These are phyloP conservation scores for Aeoliscus strigatus DNA, from an alignment of 2,797 vertebrate species.

Conservation along the genomic window DNA sequence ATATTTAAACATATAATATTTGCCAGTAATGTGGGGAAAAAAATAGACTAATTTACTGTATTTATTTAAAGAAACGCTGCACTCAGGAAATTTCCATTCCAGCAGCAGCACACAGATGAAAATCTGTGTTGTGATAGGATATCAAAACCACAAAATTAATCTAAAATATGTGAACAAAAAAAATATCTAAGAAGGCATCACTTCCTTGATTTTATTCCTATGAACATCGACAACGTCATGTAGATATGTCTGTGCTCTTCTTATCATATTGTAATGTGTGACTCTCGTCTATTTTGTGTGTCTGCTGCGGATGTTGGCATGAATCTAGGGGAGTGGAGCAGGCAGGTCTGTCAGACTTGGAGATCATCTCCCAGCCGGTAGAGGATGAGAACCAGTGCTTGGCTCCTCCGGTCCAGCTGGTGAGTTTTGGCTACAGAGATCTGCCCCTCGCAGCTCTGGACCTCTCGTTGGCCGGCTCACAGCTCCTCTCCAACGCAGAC, in stretches of 20 bases:
- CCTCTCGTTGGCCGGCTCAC: conserved; percentile 85
- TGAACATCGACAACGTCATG: background rate
- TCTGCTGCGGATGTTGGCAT: conserved; percentile 26
- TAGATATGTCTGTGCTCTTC: background rate
- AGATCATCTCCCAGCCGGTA: conserved; percentile 88
- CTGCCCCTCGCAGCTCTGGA: conserved; percentile 84
- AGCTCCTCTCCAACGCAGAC: conserved; percentile 86
- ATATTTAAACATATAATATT: too few relatives aligned
- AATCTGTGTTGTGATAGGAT: too few relatives aligned
- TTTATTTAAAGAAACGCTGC: too few relatives aligned
- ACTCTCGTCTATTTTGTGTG: conserved; percentile 21
- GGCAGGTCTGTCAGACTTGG: conserved; percentile 82
- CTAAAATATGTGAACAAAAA: too few relatives aligned
- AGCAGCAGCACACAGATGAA: too few relatives aligned
- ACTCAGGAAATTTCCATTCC: too few relatives aligned
- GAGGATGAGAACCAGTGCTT: conserved; percentile 84
- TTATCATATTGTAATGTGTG: conserved; percentile 8
- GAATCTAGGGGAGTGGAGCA: conserved; percentile 60
- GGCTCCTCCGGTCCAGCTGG: conserved; percentile 81
- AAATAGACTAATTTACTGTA: too few relatives aligned
- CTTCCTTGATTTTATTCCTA: background rate
- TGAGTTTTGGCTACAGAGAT: conserved; percentile 86
- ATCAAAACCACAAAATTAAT: too few relatives aligned
- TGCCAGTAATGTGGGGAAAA: too few relatives aligned
- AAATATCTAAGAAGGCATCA: too few relatives aligned